Evolutionary conservation across 2,888 invertebrate species (phyloP).

Genomic region (Cosmorhoe ocellata): DNA sequence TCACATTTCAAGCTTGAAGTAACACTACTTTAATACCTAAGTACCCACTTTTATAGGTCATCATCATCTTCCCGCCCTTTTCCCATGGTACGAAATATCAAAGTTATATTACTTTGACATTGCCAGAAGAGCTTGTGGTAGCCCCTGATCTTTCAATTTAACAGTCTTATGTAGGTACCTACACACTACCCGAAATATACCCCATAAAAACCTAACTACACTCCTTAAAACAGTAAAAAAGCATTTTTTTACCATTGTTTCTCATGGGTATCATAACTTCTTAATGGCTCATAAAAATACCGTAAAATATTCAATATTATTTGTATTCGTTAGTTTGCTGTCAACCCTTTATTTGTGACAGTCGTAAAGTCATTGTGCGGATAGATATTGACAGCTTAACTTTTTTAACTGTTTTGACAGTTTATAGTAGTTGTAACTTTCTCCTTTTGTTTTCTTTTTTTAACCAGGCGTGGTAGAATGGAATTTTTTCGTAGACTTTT

Average conservation of each 20-base stretch:
- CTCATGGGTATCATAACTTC: constrained; percentile 25
- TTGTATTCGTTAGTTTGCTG: constrained; percentile 20
- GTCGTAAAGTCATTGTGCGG: constrained; percentile 16
- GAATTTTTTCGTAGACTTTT: too few relatives aligned
- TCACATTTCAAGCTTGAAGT: too few relatives aligned
- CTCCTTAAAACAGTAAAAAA: constrained; percentile 16
- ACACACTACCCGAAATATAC: not conserved
- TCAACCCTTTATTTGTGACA: constrained; percentile 28
- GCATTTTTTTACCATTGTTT: constrained; percentile 33
- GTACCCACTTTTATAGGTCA: too few relatives aligned
- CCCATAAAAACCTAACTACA: constrained; percentile 9
- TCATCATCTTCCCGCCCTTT: too few relatives aligned
- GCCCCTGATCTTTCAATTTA: too few relatives aligned
- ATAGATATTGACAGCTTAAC: constrained; percentile 15
- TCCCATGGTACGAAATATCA: too few relatives aligned
- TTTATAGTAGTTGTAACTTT: constrained; percentile 5
- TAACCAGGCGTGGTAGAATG: too few relatives aligned
- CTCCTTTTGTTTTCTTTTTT: constrained; percentile 3
- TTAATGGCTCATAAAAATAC: constrained; percentile 30
- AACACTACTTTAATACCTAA: too few relatives aligned
- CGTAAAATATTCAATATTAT: constrained; percentile 26
- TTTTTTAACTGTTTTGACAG: not conserved
- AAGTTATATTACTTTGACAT: too few relatives aligned
- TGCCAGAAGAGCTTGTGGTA: too few relatives aligned
- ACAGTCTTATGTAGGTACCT: too few relatives aligned